A percentile compares a stretch with the other conserved stretches of the same genome.
These are phyloP conservation scores for Falco rusticolus DNA, from an alignment of 2,797 vertebrate species.

Conservation along the genomic window DNA sequence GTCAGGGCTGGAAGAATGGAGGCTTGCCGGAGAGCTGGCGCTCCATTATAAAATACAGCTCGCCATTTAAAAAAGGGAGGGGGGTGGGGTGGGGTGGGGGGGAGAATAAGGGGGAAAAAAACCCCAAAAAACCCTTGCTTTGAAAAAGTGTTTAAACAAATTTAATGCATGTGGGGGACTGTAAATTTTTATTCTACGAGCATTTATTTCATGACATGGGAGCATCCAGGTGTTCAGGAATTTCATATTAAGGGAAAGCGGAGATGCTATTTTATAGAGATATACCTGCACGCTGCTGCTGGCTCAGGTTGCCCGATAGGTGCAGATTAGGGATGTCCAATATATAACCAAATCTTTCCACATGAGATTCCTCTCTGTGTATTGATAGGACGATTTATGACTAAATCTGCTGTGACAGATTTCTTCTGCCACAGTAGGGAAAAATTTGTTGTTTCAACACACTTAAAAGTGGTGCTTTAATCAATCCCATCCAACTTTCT, in stretches of 20 bases:
- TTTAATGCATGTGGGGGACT: constrained; percentile 80
- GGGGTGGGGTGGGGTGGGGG: no score
- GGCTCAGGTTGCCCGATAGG: neutral
- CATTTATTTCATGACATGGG: constrained; percentile 71
- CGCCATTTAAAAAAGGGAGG: constrained; percentile 46
- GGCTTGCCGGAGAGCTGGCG: constrained; percentile 81
- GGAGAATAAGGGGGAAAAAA: neutral
- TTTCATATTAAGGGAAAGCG: constrained; percentile 35
- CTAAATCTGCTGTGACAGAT: neutral
- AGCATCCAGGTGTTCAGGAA: constrained; percentile 67
- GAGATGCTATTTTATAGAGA: constrained; percentile 37
- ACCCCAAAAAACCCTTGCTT: constrained; percentile 64
- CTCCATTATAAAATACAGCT: constrained; percentile 84
- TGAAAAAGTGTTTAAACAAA: constrained; percentile 80
- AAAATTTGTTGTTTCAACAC: constrained; percentile 45
- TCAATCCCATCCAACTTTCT: constrained; percentile 41
- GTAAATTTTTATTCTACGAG: constrained; percentile 82
- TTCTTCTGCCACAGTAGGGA: neutral
- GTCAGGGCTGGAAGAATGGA: constrained; percentile 90
- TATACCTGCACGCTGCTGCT: neutral
- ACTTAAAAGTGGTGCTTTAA: constrained; percentile 55
- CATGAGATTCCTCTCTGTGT: neutral
- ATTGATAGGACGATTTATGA: neutral
- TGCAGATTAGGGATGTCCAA: neutral
- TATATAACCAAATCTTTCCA: neutral